Percentiles rank a stretch among this genome's conserved stretches.
phyloP scores from a whole-genome alignment of 1,140 invertebrate genomes.

The Drosophila cardini region DNA sequence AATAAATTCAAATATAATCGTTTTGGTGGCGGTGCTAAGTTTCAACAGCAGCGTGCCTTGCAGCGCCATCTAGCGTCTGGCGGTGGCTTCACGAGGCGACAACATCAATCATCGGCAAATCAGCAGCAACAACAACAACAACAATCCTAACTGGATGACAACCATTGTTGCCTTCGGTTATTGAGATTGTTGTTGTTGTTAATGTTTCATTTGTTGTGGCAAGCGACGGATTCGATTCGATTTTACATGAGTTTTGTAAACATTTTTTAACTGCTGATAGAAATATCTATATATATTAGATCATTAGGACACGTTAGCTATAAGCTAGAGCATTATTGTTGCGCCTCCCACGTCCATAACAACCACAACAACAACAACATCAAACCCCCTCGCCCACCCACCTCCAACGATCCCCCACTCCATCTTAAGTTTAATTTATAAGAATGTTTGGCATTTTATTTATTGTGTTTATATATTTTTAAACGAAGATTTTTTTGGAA shows the following conservation, averaged over 20 bases:
- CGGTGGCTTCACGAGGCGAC: constrained; percentile 61
- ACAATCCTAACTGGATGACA: constrained; percentile 66
- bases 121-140: constrained; percentile 65
- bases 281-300: constrained; percentile 50
- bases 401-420: background rate
- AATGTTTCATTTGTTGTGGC: constrained; percentile 24
- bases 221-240: constrained; percentile 41
- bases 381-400: constrained; percentile 4
- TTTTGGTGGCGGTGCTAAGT: constrained; percentile 62
- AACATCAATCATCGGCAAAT: constrained; percentile 48
- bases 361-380: background rate
- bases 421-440: constrained; percentile 34
- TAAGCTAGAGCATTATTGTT: constrained; percentile 73
- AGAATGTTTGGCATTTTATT: constrained; percentile 59
- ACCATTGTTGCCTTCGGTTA: constrained; percentile 5
- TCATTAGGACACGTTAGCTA: constrained; percentile 66
- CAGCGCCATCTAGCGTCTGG: constrained; percentile 69
- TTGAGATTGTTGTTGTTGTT: constrained; percentile 42
- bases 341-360: constrained; percentile 10
- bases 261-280: constrained; percentile 72
- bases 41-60: constrained; percentile 67
- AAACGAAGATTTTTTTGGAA: constrained; percentile 25
- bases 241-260: constrained; percentile 75
- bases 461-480: constrained; percentile 49
- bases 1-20: constrained; percentile 80